phyloP scores from a whole-genome alignment of 2,797 vertebrate genomes.

The Decapterus maruadsi region DNA sequence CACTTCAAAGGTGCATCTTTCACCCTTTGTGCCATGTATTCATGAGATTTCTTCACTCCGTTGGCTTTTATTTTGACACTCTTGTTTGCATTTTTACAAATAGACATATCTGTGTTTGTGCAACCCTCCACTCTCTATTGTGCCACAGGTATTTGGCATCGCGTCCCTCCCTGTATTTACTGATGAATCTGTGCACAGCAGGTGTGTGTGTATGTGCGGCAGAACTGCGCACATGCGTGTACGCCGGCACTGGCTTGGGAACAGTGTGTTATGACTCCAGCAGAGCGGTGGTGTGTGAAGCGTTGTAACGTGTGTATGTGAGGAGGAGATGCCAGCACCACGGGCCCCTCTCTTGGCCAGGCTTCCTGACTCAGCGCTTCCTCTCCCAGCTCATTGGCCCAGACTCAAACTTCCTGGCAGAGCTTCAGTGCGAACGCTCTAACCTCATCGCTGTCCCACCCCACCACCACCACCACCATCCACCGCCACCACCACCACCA shows the following conservation, averaged over 20 bases:
- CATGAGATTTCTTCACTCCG: not conserved
- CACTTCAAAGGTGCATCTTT: conserved; percentile 44
- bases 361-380: conserved; percentile 85
- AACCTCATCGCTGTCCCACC: conserved; percentile 56
- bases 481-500: not conserved
- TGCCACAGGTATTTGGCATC: conserved; percentile 58
- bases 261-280: conserved; percentile 65
- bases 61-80: not conserved
- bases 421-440: conserved; percentile 71
- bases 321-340: conserved; percentile 79
- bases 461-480: not conserved
- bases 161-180: conserved; percentile 38
- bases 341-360: conserved; percentile 79
- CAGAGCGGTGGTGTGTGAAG: conserved; percentile 64
- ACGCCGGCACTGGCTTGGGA: conserved; percentile 31
- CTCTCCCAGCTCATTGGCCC: conserved; percentile 77
- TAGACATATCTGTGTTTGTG: conserved; percentile 30
- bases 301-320: conserved; percentile 55
- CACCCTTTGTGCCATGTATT: conserved; percentile 1
- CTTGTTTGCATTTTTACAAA: conserved; percentile 17
- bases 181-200: conserved; percentile 43
- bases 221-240: conserved; percentile 33
- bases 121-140: not conserved
- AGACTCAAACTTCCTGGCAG: conserved; percentile 81
- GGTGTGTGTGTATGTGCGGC: conserved; percentile 25